These are phyloP conservation scores for Rambutsinella grinnellia DNA, from an alignment of 2,888 invertebrate species.

Conservation along the genomic window DNA sequence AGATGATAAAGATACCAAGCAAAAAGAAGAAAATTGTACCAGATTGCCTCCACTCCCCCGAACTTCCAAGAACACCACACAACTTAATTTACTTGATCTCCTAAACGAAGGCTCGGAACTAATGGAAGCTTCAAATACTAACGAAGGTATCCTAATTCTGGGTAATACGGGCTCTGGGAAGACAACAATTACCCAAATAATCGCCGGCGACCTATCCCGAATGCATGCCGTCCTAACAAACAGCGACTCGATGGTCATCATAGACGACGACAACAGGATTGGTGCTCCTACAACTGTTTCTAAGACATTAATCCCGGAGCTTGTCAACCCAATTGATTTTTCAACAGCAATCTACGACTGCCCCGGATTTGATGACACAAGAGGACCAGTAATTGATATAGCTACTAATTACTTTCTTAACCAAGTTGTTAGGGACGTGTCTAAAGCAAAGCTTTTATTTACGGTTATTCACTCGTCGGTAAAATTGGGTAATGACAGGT, in stretches of 20 bases:
- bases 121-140: background rate
- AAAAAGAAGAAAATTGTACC: background rate
- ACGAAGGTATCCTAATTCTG: constrained; percentile 8
- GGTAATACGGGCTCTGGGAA: constrained; percentile 18
- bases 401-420: constrained; percentile 7
- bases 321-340: background rate
- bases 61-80: background rate
- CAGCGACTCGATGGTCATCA: background rate
- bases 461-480: constrained; percentile 1
- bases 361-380: constrained; percentile 16
- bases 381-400: background rate
- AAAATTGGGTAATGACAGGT: constrained; percentile 4
- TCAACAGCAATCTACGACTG: constrained; percentile 6
- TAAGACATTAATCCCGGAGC: constrained; percentile 4
- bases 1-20: no score
- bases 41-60: background rate
- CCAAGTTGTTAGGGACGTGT: background rate
- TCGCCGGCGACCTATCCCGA: background rate
- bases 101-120: background rate
- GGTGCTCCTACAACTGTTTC: constrained; percentile 3
- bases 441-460: constrained; percentile 6
- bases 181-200: constrained; percentile 1
- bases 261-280: constrained; percentile 16
- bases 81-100: background rate
- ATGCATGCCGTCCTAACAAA: constrained; percentile 2